These are phyloP conservation scores for Porites divaricata DNA, from an alignment of 92 coral and sea anemone genomes.

Conservation along the genomic window DNA sequence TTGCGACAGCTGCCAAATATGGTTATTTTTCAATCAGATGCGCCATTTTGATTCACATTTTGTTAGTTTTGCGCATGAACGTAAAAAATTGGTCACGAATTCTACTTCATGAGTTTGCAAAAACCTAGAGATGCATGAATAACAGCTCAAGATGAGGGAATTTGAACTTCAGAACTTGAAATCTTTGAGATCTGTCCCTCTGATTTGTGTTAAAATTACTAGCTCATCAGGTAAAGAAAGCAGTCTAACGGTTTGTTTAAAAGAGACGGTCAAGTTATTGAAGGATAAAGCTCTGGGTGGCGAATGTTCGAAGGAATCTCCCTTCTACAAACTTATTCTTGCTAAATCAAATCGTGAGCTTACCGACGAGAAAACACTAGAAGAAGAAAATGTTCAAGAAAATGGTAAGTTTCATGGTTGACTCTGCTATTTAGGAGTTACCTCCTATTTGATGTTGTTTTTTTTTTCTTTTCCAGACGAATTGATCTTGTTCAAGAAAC, in stretches of 20 bases:
- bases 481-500: slow-evolving; percentile 59
- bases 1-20: slow-evolving; percentile 26
- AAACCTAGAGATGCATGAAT: not conserved
- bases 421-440: not conserved
- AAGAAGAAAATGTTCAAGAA: slow-evolving; percentile 90
- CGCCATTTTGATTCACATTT: not conserved
- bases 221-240: slow-evolving; percentile 88
- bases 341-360: slow-evolving; percentile 78
- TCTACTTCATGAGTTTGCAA: slow-evolving; percentile 28
- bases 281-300: slow-evolving; percentile 91
- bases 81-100: slow-evolving; percentile 47
- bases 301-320: slow-evolving; percentile 90
- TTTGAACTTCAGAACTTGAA: slow-evolving; percentile 94
- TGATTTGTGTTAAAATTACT: slow-evolving; percentile 76
- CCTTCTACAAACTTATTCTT: slow-evolving; percentile 82
- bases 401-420: slow-evolving; percentile 63
- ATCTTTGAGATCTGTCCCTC: slow-evolving; percentile 81
- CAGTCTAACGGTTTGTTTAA: slow-evolving; percentile 67
- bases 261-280: slow-evolving; percentile 70
- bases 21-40: slow-evolving; percentile 12
- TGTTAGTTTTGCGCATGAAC: slow-evolving; percentile 60
- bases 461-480: slow-evolving; percentile 56
- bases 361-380: slow-evolving; percentile 88
- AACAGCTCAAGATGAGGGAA: slow-evolving; percentile 85
- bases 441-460: slow-evolving; percentile 1